Evolutionary conservation across 2,888 invertebrate genomes (phyloP).

Genomic region (Scaptomyza parva): DNA sequence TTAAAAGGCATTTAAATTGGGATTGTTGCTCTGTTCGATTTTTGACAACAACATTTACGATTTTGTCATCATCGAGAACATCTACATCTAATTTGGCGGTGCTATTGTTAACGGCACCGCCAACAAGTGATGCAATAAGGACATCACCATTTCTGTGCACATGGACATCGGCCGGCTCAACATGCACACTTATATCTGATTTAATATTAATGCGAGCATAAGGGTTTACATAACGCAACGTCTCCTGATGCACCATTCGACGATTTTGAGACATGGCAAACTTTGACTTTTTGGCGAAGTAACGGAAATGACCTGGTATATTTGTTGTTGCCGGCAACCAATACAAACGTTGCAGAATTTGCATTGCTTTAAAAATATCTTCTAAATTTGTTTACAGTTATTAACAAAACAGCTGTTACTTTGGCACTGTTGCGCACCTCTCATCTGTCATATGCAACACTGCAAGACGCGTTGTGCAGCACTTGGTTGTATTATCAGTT

Average conservation of each 20-base stretch:
- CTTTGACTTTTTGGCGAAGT: slow-evolving; percentile 59
- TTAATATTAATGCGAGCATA: slow-evolving; percentile 69
- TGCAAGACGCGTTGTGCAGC: slow-evolving; percentile 20
- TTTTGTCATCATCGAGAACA: slow-evolving; percentile 63
- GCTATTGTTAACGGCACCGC: slow-evolving; percentile 67
- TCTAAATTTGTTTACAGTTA: slow-evolving; percentile 41
- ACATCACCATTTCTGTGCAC: slow-evolving; percentile 73
- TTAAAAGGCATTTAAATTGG: slow-evolving; percentile 69
- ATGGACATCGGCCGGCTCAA: slow-evolving; percentile 73
- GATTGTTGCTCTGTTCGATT: slow-evolving; percentile 39
- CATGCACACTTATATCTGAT: slow-evolving; percentile 69
- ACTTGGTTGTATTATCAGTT: slow-evolving; percentile 1
- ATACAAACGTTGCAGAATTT: slow-evolving; percentile 51
- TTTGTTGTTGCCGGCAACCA: slow-evolving; percentile 28
- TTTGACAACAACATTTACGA: slow-evolving; percentile 61
- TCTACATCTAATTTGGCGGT: slow-evolving; percentile 63
- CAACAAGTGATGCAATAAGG: slow-evolving; percentile 71
- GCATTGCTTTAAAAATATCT: slow-evolving; percentile 51
- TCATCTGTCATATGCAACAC: neutral
- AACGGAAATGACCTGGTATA: slow-evolving; percentile 29
- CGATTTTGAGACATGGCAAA: slow-evolving; percentile 20
- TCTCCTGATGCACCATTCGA: slow-evolving; percentile 75
- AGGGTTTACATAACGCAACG: slow-evolving; percentile 73
- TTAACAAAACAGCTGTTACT: slow-evolving; percentile 37
- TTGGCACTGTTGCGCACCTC: slow-evolving; percentile 21